A percentile compares a stretch with the other conserved stretches of the same genome.
Conservation (phyloP, 2,113 vertebrate genomes). For the Barbus barbus region DNA sequence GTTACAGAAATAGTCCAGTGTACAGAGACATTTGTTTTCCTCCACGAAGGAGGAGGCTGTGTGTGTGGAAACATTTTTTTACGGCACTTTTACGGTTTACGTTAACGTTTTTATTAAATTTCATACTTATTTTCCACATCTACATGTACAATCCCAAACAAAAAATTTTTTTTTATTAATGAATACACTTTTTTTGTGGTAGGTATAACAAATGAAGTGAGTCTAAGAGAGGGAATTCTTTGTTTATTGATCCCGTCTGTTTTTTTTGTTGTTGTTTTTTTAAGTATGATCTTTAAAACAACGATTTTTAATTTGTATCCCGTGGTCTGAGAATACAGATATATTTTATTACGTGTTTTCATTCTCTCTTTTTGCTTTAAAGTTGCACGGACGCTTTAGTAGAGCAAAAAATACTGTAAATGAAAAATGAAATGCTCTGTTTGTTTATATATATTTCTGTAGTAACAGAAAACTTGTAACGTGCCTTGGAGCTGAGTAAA, state of each 20-base stretch:
- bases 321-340: conserved; percentile 82
- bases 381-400: conserved; percentile 94
- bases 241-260: conserved; percentile 37
- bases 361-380: conserved; percentile 81
- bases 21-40: conserved; percentile 90
- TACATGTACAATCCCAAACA: conserved; percentile 43
- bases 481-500: conserved; percentile 97
- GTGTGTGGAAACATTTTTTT: conserved; percentile 84
- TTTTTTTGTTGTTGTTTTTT: conserved; percentile 15
- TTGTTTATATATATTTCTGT: conserved; percentile 92
- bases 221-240: conserved; percentile 41
- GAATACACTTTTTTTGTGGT: conserved; percentile 38
- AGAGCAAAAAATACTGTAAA: conserved; percentile 90
- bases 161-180: conserved; percentile 28
- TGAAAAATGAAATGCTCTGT: conserved; percentile 84
- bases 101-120: conserved; percentile 83
- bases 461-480: conserved; percentile 95
- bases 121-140: conserved; percentile 77
- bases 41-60: conserved; percentile 85
- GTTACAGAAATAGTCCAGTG: conserved; percentile 89
- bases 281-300: conserved; percentile 60
- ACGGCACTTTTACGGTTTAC: conserved; percentile 84
- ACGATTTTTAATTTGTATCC: conserved; percentile 81
- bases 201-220: conserved; percentile 28
- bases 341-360: conserved; percentile 70